A percentile compares a stretch with the other conserved stretches of the same genome.
These are phyloP conservation scores for Andrena cerasifolii DNA, from an alignment of 1,140 invertebrate genomes.

Conservation along the genomic window DNA sequence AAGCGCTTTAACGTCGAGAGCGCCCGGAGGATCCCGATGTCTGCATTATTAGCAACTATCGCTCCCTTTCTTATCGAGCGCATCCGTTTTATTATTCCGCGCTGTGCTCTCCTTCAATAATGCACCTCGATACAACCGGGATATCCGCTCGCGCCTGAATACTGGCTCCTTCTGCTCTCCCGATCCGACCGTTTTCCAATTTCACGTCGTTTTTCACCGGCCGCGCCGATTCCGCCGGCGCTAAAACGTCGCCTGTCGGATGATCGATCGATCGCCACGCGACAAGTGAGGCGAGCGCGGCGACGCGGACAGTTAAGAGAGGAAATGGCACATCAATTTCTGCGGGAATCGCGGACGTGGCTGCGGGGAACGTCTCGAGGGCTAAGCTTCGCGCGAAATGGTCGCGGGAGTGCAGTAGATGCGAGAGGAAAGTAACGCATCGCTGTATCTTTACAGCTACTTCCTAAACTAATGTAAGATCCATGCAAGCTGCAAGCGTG, in stretches of 20 bases:
- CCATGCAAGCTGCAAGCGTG: too few relatives aligned
- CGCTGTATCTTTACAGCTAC: too few relatives aligned
- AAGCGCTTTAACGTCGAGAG: conserved; percentile 42
- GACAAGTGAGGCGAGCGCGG: not conserved
- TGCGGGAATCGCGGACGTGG: not conserved
- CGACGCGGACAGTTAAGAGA: conserved; percentile 8
- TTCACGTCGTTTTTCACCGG: conserved; percentile 45
- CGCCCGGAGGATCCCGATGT: conserved; percentile 27
- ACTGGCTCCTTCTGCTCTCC: conserved; percentile 17
- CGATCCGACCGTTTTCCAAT: conserved; percentile 63
- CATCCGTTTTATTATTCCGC: conserved; percentile 53
- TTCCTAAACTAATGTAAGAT: too few relatives aligned
- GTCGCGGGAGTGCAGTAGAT: too few relatives aligned
- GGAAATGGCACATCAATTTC: not conserved
- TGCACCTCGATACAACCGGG: conserved; percentile 52
- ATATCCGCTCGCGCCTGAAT: conserved; percentile 42
- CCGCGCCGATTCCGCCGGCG: not conserved
- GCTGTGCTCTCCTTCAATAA: conserved; percentile 44
- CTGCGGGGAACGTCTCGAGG: too few relatives aligned
- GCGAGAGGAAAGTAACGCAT: too few relatives aligned
- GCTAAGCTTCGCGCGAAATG: not conserved
- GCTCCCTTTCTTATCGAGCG: conserved; percentile 46
- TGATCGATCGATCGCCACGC: conserved; percentile 21
- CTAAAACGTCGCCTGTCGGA: not conserved
- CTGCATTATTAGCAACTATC: conserved; percentile 46